A percentile compares a stretch with the other conserved stretches of the same genome.
Evolutionary conservation across 2,113 vertebrate species (phyloP).

Genomic region (Macaca nemestrina): DNA sequence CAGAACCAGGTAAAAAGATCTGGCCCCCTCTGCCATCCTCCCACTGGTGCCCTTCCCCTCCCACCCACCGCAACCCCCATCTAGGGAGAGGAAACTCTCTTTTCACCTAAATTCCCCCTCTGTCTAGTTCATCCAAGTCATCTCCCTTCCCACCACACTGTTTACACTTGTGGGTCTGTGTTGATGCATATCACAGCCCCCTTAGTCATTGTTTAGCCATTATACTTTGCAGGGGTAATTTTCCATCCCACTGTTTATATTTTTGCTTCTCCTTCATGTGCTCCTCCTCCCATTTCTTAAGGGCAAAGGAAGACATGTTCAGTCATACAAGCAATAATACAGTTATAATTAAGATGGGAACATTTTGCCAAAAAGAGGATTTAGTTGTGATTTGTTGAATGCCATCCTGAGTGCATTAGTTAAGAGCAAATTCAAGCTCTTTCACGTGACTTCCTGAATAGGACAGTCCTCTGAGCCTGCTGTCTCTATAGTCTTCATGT

Average conservation of each 20-base stretch:
- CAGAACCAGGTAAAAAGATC: neutral
- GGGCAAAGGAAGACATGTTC: slow-evolving; percentile 38
- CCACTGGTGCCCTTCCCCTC: neutral
- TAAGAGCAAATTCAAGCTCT: slow-evolving; percentile 37
- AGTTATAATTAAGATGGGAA: slow-evolving; percentile 56
- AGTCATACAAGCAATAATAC: slow-evolving; percentile 42
- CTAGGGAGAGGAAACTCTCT: slow-evolving; percentile 67
- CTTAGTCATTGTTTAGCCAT: slow-evolving; percentile 77
- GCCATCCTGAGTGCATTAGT: slow-evolving; percentile 44
- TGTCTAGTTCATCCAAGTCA: slow-evolving; percentile 13
- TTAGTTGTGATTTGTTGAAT: slow-evolving; percentile 63
- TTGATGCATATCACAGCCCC: slow-evolving; percentile 76
- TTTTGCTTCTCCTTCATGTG: neutral
- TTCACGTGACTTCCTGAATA: slow-evolving; percentile 6
- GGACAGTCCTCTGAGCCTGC: neutral
- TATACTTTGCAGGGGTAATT: slow-evolving; percentile 71
- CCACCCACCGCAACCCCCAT: neutral
- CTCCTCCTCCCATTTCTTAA: slow-evolving; percentile 28
- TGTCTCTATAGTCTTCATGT: neutral
- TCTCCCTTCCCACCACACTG: slow-evolving; percentile 43
- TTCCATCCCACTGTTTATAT: slow-evolving; percentile 80
- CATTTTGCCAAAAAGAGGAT: slow-evolving; percentile 57
- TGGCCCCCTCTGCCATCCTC: neutral
- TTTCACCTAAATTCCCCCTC: slow-evolving; percentile 57
- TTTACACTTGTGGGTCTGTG: slow-evolving; percentile 74